Conservation (phyloP, 2,888 invertebrate genomes). For the Chaitophorus viminalis region DNA sequence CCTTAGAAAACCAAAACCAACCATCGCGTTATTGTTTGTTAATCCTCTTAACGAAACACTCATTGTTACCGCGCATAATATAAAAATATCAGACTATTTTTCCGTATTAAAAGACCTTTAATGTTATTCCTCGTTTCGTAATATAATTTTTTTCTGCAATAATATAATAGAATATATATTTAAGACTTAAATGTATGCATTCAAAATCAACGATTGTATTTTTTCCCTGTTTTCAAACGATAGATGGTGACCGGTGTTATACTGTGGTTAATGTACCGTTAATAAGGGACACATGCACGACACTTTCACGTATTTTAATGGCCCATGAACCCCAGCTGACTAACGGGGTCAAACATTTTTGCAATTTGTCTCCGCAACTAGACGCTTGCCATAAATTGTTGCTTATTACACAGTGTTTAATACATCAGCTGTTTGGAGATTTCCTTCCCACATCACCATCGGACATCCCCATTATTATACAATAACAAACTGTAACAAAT, state of each 20-base stretch:
- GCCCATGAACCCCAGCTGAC: slow-evolving; percentile 34
- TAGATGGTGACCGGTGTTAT: slow-evolving; percentile 23
- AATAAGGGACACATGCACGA: slow-evolving; percentile 60
- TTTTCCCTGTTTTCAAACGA: slow-evolving; percentile 21
- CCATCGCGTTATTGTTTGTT: slow-evolving; percentile 46
- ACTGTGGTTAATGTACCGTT: slow-evolving; percentile 60
- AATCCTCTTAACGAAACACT: slow-evolving; percentile 59
- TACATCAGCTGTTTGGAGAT: slow-evolving; percentile 15
- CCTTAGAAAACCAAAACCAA: slow-evolving; percentile 47
- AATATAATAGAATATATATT: slow-evolving; percentile 15
- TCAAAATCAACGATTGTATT: slow-evolving; percentile 44
- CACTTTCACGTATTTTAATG: slow-evolving; percentile 50
- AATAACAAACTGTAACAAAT: slow-evolving; percentile 24
- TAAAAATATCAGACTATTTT: slow-evolving; percentile 40
- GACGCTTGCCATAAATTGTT: slow-evolving; percentile 35
- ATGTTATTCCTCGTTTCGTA: slow-evolving; percentile 28
- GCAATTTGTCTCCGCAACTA: slow-evolving; percentile 52
- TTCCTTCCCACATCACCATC: not conserved
- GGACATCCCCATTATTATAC: not conserved
- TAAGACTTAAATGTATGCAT: slow-evolving; percentile 48
- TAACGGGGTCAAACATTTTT: slow-evolving; percentile 51
- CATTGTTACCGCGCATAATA: slow-evolving; percentile 30
- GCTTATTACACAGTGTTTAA: slow-evolving; percentile 16
- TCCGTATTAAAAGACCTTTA: slow-evolving; percentile 42
- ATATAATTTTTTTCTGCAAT: slow-evolving; percentile 7